Base-by-base conservation (phyloP, 2,888 invertebrate species). In the Troglohyphantes excavatus region DNA sequence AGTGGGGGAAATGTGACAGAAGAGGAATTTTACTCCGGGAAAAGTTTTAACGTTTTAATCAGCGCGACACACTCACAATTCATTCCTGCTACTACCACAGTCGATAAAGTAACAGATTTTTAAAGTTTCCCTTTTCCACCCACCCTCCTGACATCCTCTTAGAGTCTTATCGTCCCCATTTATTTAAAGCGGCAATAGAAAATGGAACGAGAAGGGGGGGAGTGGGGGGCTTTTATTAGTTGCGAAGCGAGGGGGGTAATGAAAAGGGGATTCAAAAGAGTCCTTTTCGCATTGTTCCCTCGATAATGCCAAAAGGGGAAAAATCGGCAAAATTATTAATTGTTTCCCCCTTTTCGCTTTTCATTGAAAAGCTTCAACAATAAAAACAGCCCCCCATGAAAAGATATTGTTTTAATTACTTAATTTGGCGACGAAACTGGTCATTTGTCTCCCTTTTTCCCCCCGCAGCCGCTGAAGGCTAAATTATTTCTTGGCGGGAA, bases 361-460 rank as follows among this genome's bases (percentile, higher is more conserved):
- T 78, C 68, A 79, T 85, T 78, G 63, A 84, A 65, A n/a, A 78
- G 61, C 46, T 26, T 76, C 83, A 83, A 90, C 90, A 90, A 90
- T 90, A 90, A 90, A 90, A 90, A 90, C 90, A 76, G 90, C 7
- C 53, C 53, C n/a, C 53, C 53, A 17, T n/a, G 53, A 53, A 53
- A 85, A 90, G 90, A 90, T 90, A 90, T 90, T 90, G 85, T 90
- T 90, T 90, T 90, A 90, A 90, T 90, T 90, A 90, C 90, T 90
- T 90, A 90, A 90, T 90, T 90, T 90, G 90, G 90, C 90, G 82
- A 82, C 90, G 84, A 89, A 84, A 84, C 90, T 90, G 90, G 84
- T 72, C 90, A 90, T 90, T 90, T 90, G 90, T 90, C 84, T 90
- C 84, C 78, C 53, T 78, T 83, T 90, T 90, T 90, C 79, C 78